These are phyloP conservation scores for Ectemnius cavifrons DNA, from an alignment of 2,888 invertebrate genomes.

Conservation along the genomic window DNA sequence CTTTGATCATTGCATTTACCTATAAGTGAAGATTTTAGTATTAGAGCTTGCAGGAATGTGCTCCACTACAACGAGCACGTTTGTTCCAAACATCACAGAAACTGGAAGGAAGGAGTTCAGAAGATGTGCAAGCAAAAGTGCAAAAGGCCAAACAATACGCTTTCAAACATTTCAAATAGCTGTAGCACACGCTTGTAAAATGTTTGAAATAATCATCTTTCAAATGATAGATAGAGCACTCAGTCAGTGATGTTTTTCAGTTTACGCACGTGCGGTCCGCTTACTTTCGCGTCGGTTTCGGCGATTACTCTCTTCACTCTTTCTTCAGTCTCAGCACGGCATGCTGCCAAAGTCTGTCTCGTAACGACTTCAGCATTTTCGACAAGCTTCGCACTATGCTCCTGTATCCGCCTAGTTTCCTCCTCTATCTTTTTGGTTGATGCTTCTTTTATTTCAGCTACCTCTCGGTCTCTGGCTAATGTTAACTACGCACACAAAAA, in stretches of 20 bases:
- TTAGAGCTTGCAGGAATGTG: neutral
- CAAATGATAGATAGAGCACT: constrained; percentile 15
- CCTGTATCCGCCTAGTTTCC: constrained; percentile 64
- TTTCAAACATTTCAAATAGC: constrained; percentile 5
- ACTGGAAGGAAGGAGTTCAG: constrained; percentile 12
- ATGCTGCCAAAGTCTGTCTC: constrained; percentile 68
- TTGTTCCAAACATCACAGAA: constrained; percentile 48
- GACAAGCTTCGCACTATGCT: constrained; percentile 66
- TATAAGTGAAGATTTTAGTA: constrained; percentile 25
- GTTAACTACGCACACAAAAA: constrained; percentile 54
- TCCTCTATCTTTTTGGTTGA: constrained; percentile 64
- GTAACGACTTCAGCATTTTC: constrained; percentile 70
- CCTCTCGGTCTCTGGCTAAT: constrained; percentile 61
- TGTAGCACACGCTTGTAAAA: neutral
- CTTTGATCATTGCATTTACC: constrained; percentile 67
- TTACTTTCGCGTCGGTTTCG: constrained; percentile 72
- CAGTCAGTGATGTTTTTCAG: constrained; percentile 47
- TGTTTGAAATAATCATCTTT: constrained; percentile 10
- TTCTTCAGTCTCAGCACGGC: constrained; percentile 69
- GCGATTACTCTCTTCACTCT: constrained; percentile 67
- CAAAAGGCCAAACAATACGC: constrained; percentile 2
- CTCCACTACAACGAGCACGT: constrained; percentile 9
- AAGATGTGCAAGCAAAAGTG: constrained; percentile 6
- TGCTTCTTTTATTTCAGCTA: constrained; percentile 61
- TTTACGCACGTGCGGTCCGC: constrained; percentile 45